These are phyloP conservation scores for Philereme vetulata DNA, from an alignment of 2,888 invertebrate species.

Conservation along the genomic window DNA sequence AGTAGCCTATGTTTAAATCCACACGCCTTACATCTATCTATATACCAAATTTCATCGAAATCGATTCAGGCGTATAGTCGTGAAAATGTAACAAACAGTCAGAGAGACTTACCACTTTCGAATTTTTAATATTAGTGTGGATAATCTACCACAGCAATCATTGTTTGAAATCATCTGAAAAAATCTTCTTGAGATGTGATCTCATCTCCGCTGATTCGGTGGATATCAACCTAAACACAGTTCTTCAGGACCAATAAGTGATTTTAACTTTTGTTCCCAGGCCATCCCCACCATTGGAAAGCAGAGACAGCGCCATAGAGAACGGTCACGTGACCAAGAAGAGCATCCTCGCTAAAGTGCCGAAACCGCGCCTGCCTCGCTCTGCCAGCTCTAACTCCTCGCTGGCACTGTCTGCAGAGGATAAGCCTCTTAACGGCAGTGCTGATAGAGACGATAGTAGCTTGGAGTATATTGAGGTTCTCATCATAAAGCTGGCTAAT, in stretches of 20 bases:
- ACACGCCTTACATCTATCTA: too few relatives aligned
- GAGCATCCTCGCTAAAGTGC: slow-evolving; percentile 69
- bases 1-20: too few relatives aligned
- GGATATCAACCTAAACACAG: too few relatives aligned
- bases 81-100: too few relatives aligned
- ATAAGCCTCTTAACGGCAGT: slow-evolving; percentile 50
- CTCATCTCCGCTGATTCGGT: too few relatives aligned
- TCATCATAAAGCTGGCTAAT: slow-evolving; percentile 71
- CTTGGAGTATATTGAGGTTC: slow-evolving; percentile 64
- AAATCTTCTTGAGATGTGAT: too few relatives aligned
- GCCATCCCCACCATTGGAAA: slow-evolving; percentile 54
- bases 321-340: slow-evolving; percentile 60
- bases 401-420: slow-evolving; percentile 50
- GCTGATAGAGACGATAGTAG: slow-evolving; percentile 45
- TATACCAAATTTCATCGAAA: too few relatives aligned
- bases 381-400: slow-evolving; percentile 59
- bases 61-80: too few relatives aligned
- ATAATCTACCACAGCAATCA: too few relatives aligned
- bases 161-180: too few relatives aligned
- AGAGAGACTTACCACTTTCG: too few relatives aligned
- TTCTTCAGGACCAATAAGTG: not conserved
- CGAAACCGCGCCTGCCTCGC: slow-evolving; percentile 65
- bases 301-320: slow-evolving; percentile 60
- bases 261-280: slow-evolving; percentile 40
- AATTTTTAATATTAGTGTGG: too few relatives aligned